Base-by-base conservation (phyloP, 2,797 vertebrate genomes). In the Hydrocynus forskahlii region DNA sequence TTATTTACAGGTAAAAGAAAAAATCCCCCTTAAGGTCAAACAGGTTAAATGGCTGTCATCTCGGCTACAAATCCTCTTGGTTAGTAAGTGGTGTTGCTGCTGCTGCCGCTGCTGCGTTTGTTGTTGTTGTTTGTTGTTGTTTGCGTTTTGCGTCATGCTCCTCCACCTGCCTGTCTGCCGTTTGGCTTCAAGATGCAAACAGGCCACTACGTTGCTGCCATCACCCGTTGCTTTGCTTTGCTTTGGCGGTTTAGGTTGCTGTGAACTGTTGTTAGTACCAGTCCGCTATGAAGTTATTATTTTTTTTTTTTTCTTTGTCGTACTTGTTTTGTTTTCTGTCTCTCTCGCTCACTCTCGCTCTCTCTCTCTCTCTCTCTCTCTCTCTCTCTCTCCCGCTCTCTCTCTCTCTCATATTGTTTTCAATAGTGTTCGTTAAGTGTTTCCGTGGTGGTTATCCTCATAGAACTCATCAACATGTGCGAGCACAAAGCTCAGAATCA, bases 401-500 rank as follows among this genome's bases (percentile, higher is more conserved):
- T 83, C 85, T 80, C 88, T 87, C 88, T 83, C 87, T 79, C 84
- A 76, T 82, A 88, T 82, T 92, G 86, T 88, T 92, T 85, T 91
- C 91, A 91, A 92, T 92, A 91, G 68, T 92, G 94, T 96, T 94
- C 89, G 90, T 95, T 96, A 97, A 96, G 95, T 93, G 93, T 91
- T 94, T 96, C 94, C 93, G 87, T 92, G 94, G 94, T 92, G 93
- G 93, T 95, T 94, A 95, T 97, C 95, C 95, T 92, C 94, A 96
- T 92, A 92, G 86, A 93, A 95, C 95, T 96, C 94, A 95, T 94
- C 95, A 96, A 96, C 92, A 92, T 88, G 94, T 95, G 96, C 25
- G 71, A 96, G 93, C 94, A 94, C 95, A 95, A 92, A 96, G 96
- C 96, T 96, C 95, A 96, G 95, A 95, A 94, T 96, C 95, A 95